Evolutionary conservation across 1,140 invertebrate species (phyloP), one percentile per base, ranked within the genome.

Genomic region (Tribolium castaneum): DNA sequence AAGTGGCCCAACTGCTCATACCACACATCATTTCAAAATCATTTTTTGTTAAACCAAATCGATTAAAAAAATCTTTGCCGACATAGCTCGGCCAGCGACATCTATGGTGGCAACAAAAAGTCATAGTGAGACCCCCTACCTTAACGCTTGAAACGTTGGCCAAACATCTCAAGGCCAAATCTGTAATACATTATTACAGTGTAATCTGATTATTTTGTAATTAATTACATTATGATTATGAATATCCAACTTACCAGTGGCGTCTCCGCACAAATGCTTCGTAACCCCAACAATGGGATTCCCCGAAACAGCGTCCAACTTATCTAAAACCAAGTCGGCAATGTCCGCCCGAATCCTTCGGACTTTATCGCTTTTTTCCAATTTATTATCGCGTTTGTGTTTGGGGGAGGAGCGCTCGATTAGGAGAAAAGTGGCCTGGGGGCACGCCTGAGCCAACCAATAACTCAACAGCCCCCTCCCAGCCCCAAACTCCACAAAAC

Each of bases 41-140:
- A n/a, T 89, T 84, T 0, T 83, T 81, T 1, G 82, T 87, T 16
- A 97, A 89, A 2, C 90, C 90, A 78, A 90, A 82, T 35, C 90
- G 89, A 84, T 88, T 80, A 19, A 94, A 87, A 80, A 90, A 93
- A 0, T 88, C 56, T 82, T 91, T 91, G 1, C 93, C 95, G 30
- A 92, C 89, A 85, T 94, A 96, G 0, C 90, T 85, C 19, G 85
- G 85, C 89, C 92, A 95, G 34, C 91, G 87, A 84, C 94, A 96
- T 62, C 91, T 90, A 87, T 97, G 96, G 88, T 97, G 96, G 86
- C 96, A 97, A 85, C 96, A 97, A 10, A 96, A 91, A 2, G 96
- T 95, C 84, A 97, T 90, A 9, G 94, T 84, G 10, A 93, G 81
- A 2, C 94, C 95, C 54, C 85, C 80, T 2, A 91, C 87, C 56